Base-by-base conservation (phyloP, 2,888 invertebrate species). In the Timandra comae region DNA sequence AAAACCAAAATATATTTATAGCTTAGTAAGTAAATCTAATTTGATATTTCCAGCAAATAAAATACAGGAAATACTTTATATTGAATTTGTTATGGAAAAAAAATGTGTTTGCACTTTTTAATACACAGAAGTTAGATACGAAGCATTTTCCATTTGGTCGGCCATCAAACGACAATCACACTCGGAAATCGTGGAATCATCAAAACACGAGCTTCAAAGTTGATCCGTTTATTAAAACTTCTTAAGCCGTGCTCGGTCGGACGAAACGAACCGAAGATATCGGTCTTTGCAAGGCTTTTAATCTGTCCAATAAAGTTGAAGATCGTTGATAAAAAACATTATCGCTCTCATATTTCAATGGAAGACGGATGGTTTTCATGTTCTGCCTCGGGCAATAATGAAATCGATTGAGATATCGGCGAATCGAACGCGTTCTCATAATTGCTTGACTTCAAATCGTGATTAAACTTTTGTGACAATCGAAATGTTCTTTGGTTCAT, bases 291-390 rank as follows among this genome's bases (percentile, higher is more conserved):
- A 55, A 56, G 58, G 57, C 64, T 63, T 64, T 68, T 66, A 65
- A 68, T 68, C 63, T 59, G 43, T 48, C 54, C 58, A 62, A 65
- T 66, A 63, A 64, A 63, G 40, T 60, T 57, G 46, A 52, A 54
- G 63, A 60, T 58, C 33, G 35, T 35, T 41, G 56, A 55, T 63
- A 62, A 67, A 68, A 68, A 67, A 58, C 56, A 58, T 63, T 57
- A 59, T 57, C 59, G 45, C 42, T 31, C 33, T 52, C 48, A 58
- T 61, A 58, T 56, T 62, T 57, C 49, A 56, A 60, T 46, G 49
- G 44, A 38, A 43, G 41, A 35, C 29, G 26, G 27, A 12, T 25
- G 29, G 28, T 25, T 26, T 25, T 26, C 33, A 21, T 32, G 36
- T 37, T 23, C 38, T 25, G 39, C 45, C 45, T 33, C 13, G 8